phyloP scores from a whole-genome alignment of 2,113 vertebrate genomes.

The Paraplagusia blochii region DNA sequence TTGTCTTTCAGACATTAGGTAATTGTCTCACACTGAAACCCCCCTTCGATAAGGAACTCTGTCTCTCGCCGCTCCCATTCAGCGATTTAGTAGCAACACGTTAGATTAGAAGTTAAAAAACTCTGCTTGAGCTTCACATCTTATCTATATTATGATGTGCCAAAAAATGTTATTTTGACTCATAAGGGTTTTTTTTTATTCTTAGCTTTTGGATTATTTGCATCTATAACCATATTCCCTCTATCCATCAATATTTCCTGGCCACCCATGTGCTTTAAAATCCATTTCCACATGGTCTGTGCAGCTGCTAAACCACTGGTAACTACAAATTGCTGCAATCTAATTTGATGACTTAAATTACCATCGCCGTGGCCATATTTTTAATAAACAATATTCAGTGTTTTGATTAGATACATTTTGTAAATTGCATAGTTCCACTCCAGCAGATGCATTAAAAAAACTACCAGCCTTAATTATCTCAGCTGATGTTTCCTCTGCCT shows the following conservation, averaged over 20 bases:
- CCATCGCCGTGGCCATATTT: conserved; percentile 1
- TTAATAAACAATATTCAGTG: conserved; percentile 1
- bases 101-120: conserved; percentile 46
- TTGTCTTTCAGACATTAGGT: conserved; percentile 68
- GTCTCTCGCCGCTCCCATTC: conserved; percentile 38
- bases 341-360: background rate
- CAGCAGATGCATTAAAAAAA: background rate
- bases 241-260: conserved; percentile 10
- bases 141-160: background rate
- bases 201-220: conserved; percentile 29
- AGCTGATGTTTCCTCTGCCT: conserved; percentile 6
- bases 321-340: conserved; percentile 1
- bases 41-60: conserved; percentile 49
- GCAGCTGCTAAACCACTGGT: background rate
- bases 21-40: conserved; percentile 61
- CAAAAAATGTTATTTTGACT: background rate
- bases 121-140: conserved; percentile 19
- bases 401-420: conserved; percentile 7
- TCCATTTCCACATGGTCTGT: background rate
- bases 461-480: background rate
- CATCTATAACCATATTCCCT: conserved; percentile 6
- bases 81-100: conserved; percentile 49
- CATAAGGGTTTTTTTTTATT: conserved; percentile 3
- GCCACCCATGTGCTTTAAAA: conserved; percentile 1
- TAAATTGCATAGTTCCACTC: conserved; percentile 4